Evolutionary conservation across 1,140 invertebrate species (phyloP), one percentile per base, ranked within the genome.

Genomic region (Drosophila busckii): DNA sequence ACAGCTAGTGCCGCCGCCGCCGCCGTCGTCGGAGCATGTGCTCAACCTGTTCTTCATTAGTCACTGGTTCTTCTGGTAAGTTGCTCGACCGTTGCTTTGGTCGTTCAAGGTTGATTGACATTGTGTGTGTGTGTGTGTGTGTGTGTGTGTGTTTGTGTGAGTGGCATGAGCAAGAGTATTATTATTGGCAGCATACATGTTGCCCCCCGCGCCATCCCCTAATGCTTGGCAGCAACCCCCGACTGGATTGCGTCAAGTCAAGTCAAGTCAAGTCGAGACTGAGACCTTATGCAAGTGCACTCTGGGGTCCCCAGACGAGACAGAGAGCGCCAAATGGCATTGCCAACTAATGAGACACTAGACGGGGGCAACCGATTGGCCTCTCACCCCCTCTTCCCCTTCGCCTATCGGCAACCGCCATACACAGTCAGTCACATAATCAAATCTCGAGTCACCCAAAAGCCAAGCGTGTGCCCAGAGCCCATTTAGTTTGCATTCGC

Each of bases 11-110:
- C 87, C 86, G 45, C 88, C 88, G 23, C 80, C 88, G 64, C 86
- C 88, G 29, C 87, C 86, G 45, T 88, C 88, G 23, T 82, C 88
- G 50, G 84, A 88, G 52, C 88, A 88, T 50, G 84, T 89, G 15
- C 75, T 89, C 34, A 88, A 87, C 63, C 70, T 89, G 20, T 86
- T 90, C 48, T 89, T 90, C 65, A 78, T 89, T 44, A 89, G 89
- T 49, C 89, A 90, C 48, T 90, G 89, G 89, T 89, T 88, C 64
- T 87, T 87, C 41, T 88, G 87, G 87, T 88, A 62, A 87, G 84
- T 66, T 17, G 34, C 1, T n/a, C 40, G 8, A 16, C 12, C n/a
- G n/a, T n/a, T n/a, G n/a, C n/a, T n/a, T n/a, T n/a, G n/a, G n/a
- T n/a, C 41, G 22, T 41, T 41, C 41, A 60, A 60, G 26, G 41